phyloP scores from a whole-genome alignment of 92 coral and sea anemone genomes.

The Micromussa lordhowensis region DNA sequence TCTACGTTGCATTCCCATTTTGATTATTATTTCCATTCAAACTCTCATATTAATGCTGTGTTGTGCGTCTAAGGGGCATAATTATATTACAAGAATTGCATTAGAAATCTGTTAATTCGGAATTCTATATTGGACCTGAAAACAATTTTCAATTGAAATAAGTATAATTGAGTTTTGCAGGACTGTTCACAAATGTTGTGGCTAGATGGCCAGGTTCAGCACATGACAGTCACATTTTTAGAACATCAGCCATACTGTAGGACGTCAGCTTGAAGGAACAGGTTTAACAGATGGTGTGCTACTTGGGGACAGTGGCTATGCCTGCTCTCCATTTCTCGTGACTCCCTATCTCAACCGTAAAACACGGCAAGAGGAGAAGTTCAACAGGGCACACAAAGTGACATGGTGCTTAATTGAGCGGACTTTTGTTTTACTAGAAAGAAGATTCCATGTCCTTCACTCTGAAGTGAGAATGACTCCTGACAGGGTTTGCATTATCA shows the following conservation, averaged over 20 bases:
- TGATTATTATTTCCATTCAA: too few relatives aligned
- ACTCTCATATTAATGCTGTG: too few relatives aligned
- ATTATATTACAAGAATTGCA: too few relatives aligned
- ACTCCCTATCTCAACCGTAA: slow-evolving; percentile 60
- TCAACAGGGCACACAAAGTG: slow-evolving; percentile 43
- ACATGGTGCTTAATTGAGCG: slow-evolving; percentile 24
- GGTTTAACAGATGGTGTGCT: slow-evolving; percentile 70
- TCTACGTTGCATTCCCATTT: too few relatives aligned
- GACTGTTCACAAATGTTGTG: slow-evolving; percentile 73
- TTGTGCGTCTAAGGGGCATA: too few relatives aligned
- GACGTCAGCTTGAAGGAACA: slow-evolving; percentile 43
- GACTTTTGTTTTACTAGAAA: slow-evolving; percentile 49
- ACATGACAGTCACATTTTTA: slow-evolving; percentile 76
- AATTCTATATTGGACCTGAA: too few relatives aligned
- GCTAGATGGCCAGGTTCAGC: slow-evolving; percentile 78
- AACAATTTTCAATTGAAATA: too few relatives aligned
- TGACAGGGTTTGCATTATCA: slow-evolving; percentile 70
- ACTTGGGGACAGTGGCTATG: slow-evolving; percentile 72
- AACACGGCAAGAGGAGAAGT: slow-evolving; percentile 37
- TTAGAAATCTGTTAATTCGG: too few relatives aligned
- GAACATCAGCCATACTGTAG: slow-evolving; percentile 46
- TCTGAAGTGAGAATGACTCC: slow-evolving; percentile 66
- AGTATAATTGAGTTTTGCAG: slow-evolving; percentile 8
- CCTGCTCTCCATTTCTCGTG: slow-evolving; percentile 57
- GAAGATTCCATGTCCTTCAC: slow-evolving; percentile 68